Percentiles rank a stretch among this genome's conserved stretches.
These are phyloP conservation scores for Clusia tigrina DNA, from an alignment of 2,888 invertebrate genomes.

Conservation along the genomic window DNA sequence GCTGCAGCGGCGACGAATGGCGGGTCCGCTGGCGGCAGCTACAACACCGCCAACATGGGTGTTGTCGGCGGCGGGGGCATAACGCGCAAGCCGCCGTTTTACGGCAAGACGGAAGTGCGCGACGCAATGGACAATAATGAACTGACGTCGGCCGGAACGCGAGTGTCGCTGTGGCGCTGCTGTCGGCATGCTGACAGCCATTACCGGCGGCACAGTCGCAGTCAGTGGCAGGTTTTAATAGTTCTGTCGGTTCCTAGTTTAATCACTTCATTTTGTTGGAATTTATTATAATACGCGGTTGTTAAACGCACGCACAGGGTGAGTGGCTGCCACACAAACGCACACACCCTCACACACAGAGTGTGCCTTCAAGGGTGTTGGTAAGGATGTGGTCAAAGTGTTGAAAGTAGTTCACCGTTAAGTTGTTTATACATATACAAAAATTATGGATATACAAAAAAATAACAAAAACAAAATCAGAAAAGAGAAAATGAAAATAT, in stretches of 20 bases:
- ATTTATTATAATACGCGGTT: constrained; percentile 58
- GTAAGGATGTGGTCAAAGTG: background rate
- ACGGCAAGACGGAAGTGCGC: constrained; percentile 52
- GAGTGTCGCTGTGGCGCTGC: constrained; percentile 33
- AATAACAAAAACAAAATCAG: background rate
- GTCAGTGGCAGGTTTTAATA: constrained; percentile 45
- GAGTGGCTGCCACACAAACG: constrained; percentile 14
- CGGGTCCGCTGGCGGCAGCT: constrained; percentile 28
- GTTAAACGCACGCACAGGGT: constrained; percentile 11
- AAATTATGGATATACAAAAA: constrained; percentile 17
- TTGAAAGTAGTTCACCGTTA: constrained; percentile 38
- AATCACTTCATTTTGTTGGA: constrained; percentile 49
- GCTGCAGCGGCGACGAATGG: too few relatives aligned
- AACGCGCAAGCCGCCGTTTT: constrained; percentile 62
- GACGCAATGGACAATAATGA: constrained; percentile 59
- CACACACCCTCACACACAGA: constrained; percentile 17
- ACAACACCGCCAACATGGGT: constrained; percentile 33
- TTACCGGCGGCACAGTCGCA: constrained; percentile 8
- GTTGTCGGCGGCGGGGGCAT: constrained; percentile 42
- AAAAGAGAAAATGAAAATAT: too few relatives aligned
- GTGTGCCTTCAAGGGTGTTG: too few relatives aligned
- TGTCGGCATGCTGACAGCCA: constrained; percentile 35
- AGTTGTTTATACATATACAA: constrained; percentile 43
- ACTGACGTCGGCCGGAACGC: constrained; percentile 43
- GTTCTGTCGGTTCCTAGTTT: constrained; percentile 54